Conservation (phyloP, 2,113 vertebrate genomes). For the Ctenomys sociabilis region DNA sequence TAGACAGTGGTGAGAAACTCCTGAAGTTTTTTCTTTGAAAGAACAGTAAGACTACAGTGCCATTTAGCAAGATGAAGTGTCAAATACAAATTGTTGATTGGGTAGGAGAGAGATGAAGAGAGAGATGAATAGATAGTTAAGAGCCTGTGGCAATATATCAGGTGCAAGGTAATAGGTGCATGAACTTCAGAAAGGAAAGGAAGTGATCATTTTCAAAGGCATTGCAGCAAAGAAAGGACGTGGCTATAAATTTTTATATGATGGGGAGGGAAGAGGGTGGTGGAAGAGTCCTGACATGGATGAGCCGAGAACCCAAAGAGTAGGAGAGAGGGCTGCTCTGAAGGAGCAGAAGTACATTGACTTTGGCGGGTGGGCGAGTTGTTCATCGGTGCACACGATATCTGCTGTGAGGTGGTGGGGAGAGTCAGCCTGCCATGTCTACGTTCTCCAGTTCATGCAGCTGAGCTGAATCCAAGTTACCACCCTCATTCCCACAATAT, state of each 20-base stretch:
- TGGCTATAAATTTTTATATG: background rate
- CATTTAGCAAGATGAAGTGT: background rate
- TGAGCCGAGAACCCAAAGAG: background rate
- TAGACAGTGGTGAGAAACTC: background rate
- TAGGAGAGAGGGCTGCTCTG: background rate
- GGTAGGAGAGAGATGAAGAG: background rate
- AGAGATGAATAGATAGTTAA: background rate
- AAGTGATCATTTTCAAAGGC: background rate
- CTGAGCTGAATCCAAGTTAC: constrained; percentile 49
- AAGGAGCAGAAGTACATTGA: background rate
- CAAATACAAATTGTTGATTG: background rate
- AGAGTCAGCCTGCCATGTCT: background rate
- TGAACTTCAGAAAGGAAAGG: constrained; percentile 39
- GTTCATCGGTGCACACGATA: background rate
- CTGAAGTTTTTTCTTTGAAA: background rate
- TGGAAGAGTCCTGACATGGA: background rate
- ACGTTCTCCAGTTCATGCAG: constrained; percentile 36
- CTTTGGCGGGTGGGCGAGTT: background rate
- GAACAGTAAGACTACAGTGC: too few relatives aligned
- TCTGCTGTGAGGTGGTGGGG: background rate
- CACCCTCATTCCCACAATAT: background rate
- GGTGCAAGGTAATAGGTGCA: background rate
- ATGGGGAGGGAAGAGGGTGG: background rate
- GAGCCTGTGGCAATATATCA: background rate
- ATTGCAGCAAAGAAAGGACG: background rate